A percentile compares a stretch with the other conserved stretches of the same genome.
Conservation (phyloP, 2,797 vertebrate species). For the Anguilla pacifica region DNA sequence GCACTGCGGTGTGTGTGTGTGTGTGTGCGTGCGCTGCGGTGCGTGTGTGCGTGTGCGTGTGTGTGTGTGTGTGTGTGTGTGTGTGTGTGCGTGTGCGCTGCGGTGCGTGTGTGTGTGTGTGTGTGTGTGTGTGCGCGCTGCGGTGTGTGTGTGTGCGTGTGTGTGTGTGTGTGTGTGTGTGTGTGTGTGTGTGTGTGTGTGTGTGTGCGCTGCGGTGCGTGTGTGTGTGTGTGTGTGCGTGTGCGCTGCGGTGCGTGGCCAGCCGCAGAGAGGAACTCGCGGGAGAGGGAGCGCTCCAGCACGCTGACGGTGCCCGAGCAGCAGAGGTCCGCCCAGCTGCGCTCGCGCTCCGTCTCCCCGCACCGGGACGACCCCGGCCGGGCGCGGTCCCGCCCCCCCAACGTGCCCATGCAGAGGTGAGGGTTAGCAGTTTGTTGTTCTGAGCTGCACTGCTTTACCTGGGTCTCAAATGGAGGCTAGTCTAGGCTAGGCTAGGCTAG, state of each 20-base stretch:
- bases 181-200: no score
- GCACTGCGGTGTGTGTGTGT: no score
- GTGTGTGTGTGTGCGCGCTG: no score
- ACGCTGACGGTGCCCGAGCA: constrained; percentile 93
- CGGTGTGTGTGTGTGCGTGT: no score
- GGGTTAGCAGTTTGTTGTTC: constrained; percentile 35
- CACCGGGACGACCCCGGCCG: constrained; percentile 92
- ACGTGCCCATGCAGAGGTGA: constrained; percentile 98
- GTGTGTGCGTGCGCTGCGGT: no score
- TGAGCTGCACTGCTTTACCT: neutral
- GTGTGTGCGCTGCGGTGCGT: no score
- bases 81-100: no score
- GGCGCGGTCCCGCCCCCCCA: constrained; percentile 89
- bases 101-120: no score
- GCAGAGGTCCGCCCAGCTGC: constrained; percentile 86
- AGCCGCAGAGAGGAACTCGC: constrained; percentile 87
- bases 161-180: no score
- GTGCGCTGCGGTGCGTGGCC: constrained; percentile 41
- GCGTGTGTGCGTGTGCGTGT: no score
- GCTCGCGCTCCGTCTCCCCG: constrained; percentile 95
- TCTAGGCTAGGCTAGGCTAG: neutral
- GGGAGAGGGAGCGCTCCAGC: constrained; percentile 85
- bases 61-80: no score
- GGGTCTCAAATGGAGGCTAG: neutral
- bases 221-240: constrained; percentile 29